Evolutionary conservation across 2,113 vertebrate genomes (phyloP).

Genomic region (Lates calcarifer): DNA sequence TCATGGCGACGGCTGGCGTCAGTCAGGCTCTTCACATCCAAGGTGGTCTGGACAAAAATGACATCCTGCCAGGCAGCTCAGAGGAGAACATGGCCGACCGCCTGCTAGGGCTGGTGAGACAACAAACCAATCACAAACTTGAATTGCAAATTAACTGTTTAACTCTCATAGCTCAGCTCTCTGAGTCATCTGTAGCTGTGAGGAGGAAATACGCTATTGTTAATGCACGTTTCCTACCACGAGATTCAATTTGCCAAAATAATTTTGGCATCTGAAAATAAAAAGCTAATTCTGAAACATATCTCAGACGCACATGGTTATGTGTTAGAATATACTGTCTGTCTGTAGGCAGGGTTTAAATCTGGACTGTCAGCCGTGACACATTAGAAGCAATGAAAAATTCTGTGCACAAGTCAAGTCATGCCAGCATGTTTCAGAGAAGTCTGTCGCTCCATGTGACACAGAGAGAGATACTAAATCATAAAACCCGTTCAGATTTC

Average conservation of each 20-base stretch:
- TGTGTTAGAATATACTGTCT: constrained; percentile 12
- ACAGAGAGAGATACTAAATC: constrained; percentile 37
- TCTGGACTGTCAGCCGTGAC: neutral
- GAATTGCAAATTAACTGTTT: neutral
- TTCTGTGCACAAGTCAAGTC: constrained; percentile 1
- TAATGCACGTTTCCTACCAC: neutral
- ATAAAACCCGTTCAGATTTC: constrained; percentile 35
- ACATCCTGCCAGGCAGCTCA: constrained; percentile 58
- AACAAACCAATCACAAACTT: constrained; percentile 26
- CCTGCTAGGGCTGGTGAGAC: constrained; percentile 79
- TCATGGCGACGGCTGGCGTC: constrained; percentile 79
- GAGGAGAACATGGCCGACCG: constrained; percentile 70
- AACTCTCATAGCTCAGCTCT: neutral
- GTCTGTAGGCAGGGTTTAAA: constrained; percentile 21
- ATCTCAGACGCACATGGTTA: neutral
- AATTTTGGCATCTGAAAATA: constrained; percentile 10
- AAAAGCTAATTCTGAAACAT: neutral
- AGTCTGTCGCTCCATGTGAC: constrained; percentile 29
- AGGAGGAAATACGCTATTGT: neutral
- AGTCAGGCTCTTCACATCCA: constrained; percentile 73
- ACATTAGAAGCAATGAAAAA: constrained; percentile 11
- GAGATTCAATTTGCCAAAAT: neutral
- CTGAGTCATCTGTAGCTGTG: neutral
- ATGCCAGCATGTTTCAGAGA: constrained; percentile 26
- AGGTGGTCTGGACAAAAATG: constrained; percentile 47